Evolutionary conservation across 2,888 invertebrate genomes (phyloP), one percentile per base, ranked within the genome.

Genomic region (Phasia obesa): DNA sequence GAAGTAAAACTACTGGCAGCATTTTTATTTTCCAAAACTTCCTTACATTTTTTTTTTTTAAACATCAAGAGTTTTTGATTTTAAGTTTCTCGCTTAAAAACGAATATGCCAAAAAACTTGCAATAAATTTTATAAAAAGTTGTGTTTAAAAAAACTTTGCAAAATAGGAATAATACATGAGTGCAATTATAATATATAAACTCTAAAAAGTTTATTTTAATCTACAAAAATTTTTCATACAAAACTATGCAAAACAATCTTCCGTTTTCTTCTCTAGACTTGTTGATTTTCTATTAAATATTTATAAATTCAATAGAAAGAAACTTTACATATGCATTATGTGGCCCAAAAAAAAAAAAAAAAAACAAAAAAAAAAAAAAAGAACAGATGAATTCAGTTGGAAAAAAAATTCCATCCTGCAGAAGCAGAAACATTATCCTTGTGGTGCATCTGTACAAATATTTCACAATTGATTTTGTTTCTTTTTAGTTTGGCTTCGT

Each of bases 261-360:
- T 4, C 11, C 15, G n/a, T 67, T 69, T 59, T 51, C n/a, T 60
- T 11, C 19, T n/a, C 69, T 17, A 64, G 60, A 44, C 77, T 77
- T 59, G 55, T 47, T 62, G 53, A 49, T 62, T 73, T 70, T 65
- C 57, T 47, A 90, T 90, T 89, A 90, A 89, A 90, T 90, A 90
- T 90, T 90, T 90, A 90, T 90, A 89, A 88, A 90, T 90, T 90
- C 90, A 90, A 90, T 90, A 87, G 87, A 87, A 25, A 57, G 64
- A 53, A 23, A 2, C 49, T 67, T 67, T 42, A 65, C 65, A 75
- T 65, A n/a, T 31, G 49, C 60, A 35, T 47, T 60, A 44, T 64
- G n/a, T 53, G n/a, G 15, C 13, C 19, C 4, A 13, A 23, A 31
- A 55, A n/a, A 23, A 11, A 47, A 47, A 23, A 44, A 17, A 49